Evolutionary conservation across 2,888 invertebrate genomes (phyloP), one percentile per base, ranked within the genome.

Genomic region (Perdita meconis): DNA sequence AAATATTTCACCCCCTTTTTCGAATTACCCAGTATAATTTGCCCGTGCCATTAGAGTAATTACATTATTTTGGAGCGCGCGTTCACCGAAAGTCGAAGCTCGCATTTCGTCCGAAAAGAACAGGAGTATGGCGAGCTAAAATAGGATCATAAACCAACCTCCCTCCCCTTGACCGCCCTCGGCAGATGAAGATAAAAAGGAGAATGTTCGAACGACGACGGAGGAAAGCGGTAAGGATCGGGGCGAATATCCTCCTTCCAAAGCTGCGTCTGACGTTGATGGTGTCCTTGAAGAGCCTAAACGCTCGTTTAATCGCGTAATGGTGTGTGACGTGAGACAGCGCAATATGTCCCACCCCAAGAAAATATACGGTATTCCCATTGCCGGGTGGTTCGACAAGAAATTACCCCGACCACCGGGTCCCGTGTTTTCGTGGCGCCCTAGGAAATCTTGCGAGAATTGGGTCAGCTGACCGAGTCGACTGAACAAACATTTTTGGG

Each of bases 261-360:
- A 67, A 76, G 55, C 61, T 70, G 75, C 60, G 56, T 63, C 56
- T 74, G 76, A 80, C 74, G 79, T 80, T 81, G 70, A 85, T 78
- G 71, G 59, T 68, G 66, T 61, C 76, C 78, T 78, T 75, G 77
- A 80, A 70, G 72, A 76, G 65, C 65, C 77, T 67, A 80, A 83
- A 84, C 68, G 70, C 56, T 76, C 71, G 72, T 67, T 75, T 85
- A 85, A 86, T 87, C 80, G 78, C 75, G 71, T 81, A 86, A 86
- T 86, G 77, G 82, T 72, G 71, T 57, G 75, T 76, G 76, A 74
- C 24, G 42, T 50, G 30, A 13, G 60, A 57, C 57, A 57, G 42
- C 53, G 42, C 38, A 40, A 51, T 22, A 42, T 36, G 24, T 64
- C 42, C 59, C 47, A 56, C 44, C 67, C 19, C 30, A 47, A n/a